Conservation (phyloP, 2,113 vertebrate species). For the Centrocercus urophasianus region DNA sequence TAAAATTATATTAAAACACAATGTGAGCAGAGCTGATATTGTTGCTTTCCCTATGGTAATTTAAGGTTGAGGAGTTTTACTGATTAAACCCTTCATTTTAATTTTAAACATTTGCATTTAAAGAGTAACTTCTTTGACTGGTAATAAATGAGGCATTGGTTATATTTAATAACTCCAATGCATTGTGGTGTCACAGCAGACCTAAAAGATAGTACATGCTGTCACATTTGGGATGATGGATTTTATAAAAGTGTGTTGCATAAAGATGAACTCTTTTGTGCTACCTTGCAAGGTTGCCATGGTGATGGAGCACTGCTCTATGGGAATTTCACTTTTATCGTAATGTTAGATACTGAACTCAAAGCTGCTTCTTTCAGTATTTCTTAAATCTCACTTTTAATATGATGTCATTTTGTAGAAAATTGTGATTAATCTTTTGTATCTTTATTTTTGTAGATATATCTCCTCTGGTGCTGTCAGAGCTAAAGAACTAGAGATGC, state of each 20-base stretch:
- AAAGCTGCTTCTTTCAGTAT: constrained; percentile 63
- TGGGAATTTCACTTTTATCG: constrained; percentile 78
- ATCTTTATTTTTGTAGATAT: constrained; percentile 46
- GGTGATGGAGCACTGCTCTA: constrained; percentile 75
- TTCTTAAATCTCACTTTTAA: constrained; percentile 68
- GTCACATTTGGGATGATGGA: constrained; percentile 77
- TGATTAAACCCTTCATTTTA: constrained; percentile 69
- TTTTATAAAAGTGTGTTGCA: constrained; percentile 75
- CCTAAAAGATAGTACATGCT: constrained; percentile 67
- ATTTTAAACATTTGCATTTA: constrained; percentile 66
- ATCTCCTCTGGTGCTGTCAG: not conserved
- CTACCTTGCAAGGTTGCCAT: constrained; percentile 79
- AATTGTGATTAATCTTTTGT: constrained; percentile 28
- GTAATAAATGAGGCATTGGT: constrained; percentile 69
- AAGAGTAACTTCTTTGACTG: constrained; percentile 62
- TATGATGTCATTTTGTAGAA: not conserved
- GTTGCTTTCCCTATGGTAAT: constrained; percentile 60
- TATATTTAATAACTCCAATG: constrained; percentile 77
- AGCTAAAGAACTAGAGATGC: constrained; percentile 1
- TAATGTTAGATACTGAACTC: constrained; percentile 62
- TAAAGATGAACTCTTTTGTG: constrained; percentile 78
- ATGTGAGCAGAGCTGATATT: not conserved
- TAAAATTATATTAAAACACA: constrained; percentile 26
- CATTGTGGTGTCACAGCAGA: constrained; percentile 76
- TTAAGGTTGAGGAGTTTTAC: constrained; percentile 43